A percentile compares a stretch with the other conserved stretches of the same genome.
Conservation (phyloP, 2,888 invertebrate species). For the Augiades crinisus region DNA sequence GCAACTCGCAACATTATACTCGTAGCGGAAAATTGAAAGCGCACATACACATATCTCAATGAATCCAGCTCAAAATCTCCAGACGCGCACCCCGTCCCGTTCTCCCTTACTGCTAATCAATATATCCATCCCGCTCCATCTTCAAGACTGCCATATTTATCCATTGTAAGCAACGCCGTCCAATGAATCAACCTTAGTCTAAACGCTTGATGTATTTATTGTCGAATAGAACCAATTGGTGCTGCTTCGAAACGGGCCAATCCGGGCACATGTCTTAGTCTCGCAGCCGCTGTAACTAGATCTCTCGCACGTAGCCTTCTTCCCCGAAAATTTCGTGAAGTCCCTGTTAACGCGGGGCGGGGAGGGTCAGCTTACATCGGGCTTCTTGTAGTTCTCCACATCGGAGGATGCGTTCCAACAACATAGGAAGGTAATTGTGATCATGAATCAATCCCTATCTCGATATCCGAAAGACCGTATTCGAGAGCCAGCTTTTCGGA, state of each 20-base stretch:
- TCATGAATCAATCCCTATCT: conserved; percentile 76
- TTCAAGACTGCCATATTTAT: conserved; percentile 24
- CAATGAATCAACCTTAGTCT: conserved; percentile 46
- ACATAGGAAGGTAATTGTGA: conserved; percentile 74
- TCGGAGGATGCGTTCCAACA: conserved; percentile 36
- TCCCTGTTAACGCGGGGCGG: not conserved
- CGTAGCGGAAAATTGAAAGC: conserved; percentile 26
- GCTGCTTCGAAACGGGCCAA: conserved; percentile 11
- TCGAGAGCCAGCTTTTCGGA: not conserved
- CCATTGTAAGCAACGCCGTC: conserved; percentile 22
- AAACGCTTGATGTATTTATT: conserved; percentile 62
- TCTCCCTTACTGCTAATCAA: not conserved
- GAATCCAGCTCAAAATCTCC: conserved; percentile 14
- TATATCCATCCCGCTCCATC: conserved; percentile 1
- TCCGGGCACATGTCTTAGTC: conserved; percentile 17
- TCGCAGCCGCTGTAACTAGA: conserved; percentile 47
- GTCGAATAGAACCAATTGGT: conserved; percentile 37
- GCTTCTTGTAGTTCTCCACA: not conserved
- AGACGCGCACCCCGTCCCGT: not conserved
- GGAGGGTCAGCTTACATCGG: conserved; percentile 29
- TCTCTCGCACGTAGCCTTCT: not conserved
- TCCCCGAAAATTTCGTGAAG: not conserved
- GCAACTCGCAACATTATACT: conserved; percentile 18
- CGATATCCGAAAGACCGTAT: conserved; percentile 41
- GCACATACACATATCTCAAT: conserved; percentile 21